phyloP scores from a whole-genome alignment of 2,888 invertebrate species.

The Stenodema calcarata region DNA sequence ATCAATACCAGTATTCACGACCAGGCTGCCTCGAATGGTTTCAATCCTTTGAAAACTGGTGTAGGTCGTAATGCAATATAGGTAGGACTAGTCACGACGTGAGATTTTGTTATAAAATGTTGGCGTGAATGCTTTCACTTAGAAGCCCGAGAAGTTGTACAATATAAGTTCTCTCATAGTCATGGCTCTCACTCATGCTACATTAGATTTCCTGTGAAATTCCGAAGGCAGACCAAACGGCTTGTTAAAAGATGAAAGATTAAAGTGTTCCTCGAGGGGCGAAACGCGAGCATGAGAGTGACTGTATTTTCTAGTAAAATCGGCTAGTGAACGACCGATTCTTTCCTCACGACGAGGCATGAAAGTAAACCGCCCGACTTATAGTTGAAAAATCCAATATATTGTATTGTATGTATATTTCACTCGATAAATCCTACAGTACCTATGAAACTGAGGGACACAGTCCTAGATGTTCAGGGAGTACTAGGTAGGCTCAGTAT shows the following conservation, averaged over 20 bases:
- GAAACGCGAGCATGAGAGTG: not conserved
- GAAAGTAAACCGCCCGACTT: not conserved
- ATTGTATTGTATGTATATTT: too few relatives aligned
- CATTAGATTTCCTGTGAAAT: constrained; percentile 27
- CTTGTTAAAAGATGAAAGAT: constrained; percentile 26
- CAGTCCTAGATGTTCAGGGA: too few relatives aligned
- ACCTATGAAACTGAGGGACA: too few relatives aligned
- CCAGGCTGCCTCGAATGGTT: not conserved
- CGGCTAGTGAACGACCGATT: not conserved
- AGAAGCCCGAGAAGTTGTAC: not conserved
- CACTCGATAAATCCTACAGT: too few relatives aligned
- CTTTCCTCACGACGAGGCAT: not conserved
- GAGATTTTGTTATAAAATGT: constrained; percentile 30
- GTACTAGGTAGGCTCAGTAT: too few relatives aligned
- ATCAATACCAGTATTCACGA: not conserved
- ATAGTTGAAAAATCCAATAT: too few relatives aligned
- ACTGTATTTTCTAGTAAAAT: constrained; percentile 1
- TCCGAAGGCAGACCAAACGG: not conserved
- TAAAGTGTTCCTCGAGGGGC: not conserved
- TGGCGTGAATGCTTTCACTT: constrained; percentile 31
- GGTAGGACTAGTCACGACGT: constrained; percentile 21
- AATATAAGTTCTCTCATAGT: constrained; percentile 9
- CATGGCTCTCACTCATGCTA: constrained; percentile 21
- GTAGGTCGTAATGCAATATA: not conserved
- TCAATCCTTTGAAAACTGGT: not conserved